Base-by-base conservation (phyloP, 1,140 invertebrate genomes). In the Archivesica marissinica region DNA sequence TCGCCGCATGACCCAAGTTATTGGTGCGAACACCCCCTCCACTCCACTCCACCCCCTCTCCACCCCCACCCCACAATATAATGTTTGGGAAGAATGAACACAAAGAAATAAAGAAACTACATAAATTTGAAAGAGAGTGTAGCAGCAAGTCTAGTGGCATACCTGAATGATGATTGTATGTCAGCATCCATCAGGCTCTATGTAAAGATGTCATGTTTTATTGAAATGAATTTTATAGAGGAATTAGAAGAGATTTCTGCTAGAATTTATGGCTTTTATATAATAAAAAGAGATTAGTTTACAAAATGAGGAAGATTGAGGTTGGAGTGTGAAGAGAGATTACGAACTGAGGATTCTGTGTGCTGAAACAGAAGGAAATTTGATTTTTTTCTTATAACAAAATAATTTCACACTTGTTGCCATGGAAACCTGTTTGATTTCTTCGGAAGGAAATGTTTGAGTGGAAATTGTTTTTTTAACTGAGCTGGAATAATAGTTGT, bases 221-320 rank as follows among this genome's bases (percentile, higher is more conserved):
- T 70, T 38, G 66, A 70, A 70, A 70, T 70, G 66, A 70, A 70
- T 70, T 70, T 70, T 70, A 70, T 70, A 39, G 38, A 28, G 47
- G 41, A 70, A 70, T 70, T 70, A 44, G 28, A 47, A 70, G 66
- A 70, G 41, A 44, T 70, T 44, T 70, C 30, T 23, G 38, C 38
- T 44, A 44, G 41, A 70, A 47, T 70, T 70, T 47, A 70, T 70
- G n/a, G 38, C 66, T 70, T 70, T 70, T 70, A 70, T 70, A 38
- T 30, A 70, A 70, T 70, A 70, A 70, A 20, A 70, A 23, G 41
- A 41, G 38, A 70, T 70, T 70, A 70, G 30, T 64, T 64, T 64
- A 20, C 30, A 64, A 64, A 64, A 64, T 64, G 59, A 64, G n/a
- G 59, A 64, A 64, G 59, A 64, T 64, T 33, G 59, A 64, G 33